Conservation (phyloP, 35 echinoderm and acorn worm genomes). For the Holothuria glaberrima region DNA sequence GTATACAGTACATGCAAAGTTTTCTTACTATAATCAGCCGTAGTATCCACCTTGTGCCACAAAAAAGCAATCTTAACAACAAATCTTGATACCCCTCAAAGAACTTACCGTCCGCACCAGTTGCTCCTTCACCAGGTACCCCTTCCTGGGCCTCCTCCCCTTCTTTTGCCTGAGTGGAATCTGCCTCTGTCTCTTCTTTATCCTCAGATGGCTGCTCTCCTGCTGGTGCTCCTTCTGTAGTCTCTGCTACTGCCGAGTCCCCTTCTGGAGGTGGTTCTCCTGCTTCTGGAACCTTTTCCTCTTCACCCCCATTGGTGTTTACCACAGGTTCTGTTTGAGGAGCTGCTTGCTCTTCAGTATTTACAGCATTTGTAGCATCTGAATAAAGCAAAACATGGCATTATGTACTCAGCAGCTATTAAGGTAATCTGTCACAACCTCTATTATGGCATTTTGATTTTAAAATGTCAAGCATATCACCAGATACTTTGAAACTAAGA, state of each 20-base stretch:
- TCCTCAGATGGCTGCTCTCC: background rate
- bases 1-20: no score
- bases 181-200: background rate
- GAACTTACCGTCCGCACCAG: background rate
- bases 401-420: no score
- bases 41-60: background rate
- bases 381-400: no score
- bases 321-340: background rate
- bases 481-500: no score
- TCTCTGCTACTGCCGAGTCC: conserved; percentile 14
- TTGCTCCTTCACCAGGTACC: no score
- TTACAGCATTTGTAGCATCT: no score
- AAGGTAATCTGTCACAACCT: no score
- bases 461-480: no score
- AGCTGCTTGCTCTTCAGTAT: background rate
- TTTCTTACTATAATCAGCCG: background rate
- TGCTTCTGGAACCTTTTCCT: background rate
- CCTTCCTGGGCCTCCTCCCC: background rate
- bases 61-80: no score
- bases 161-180: background rate
- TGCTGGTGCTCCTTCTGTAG: background rate
- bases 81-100: no score
- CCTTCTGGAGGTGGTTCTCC: background rate
- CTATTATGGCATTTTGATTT: no score
- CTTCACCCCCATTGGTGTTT: background rate